Base-by-base conservation (phyloP, 2,797 vertebrate species). In the Arremon brunneinucha region DNA sequence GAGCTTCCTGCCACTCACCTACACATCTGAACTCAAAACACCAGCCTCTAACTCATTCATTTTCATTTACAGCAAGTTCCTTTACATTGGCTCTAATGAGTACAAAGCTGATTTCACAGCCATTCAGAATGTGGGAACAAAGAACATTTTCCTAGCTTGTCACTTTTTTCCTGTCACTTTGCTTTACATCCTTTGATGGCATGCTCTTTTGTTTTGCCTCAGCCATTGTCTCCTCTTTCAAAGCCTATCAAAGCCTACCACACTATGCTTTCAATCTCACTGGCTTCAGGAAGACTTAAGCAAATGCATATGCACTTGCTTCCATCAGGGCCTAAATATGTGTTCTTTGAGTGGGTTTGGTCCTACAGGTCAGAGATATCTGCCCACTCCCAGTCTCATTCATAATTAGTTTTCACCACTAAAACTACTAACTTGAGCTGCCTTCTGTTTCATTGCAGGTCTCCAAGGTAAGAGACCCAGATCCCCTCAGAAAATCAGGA, bases 41-140 rank as follows among this genome's bases (percentile, higher is more conserved):
- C 35, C 81, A 74, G 60, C 49, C 81, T 84, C 71, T 74, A 91
- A 95, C 82, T 84, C 82, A 91, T 93, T 96, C 84, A 87, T 85
- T 95, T 94, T 87, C 92, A 95, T 82, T 94, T 96, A 95, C 70
- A 87, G 77, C 88, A 90, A 89, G 82, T 93, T 94, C 44, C 89
- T 91, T 93, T 94, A 93, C 86, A 82, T 72, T 76, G 64, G 60
- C 64, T 92, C 53, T 95, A 95, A 93, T 64, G 75, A 95, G 92
- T 74, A 93, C 92, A 93, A 95, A 94, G 85, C 93, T 95, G 92
- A 95, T 95, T 96, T 95, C 90, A 93, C 92, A 95, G 83, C 92
- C 92, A 95, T 95, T 96, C 93, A 94, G 81, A 95, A 97, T 94
- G 90, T 94, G 86, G 75, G 93, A 93, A 91, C 81, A 96, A 95